A percentile compares a stretch with the other conserved stretches of the same genome.
Evolutionary conservation across 30 jellyfish, hydroid and myxozoan genomes (phyloP).

Genomic region (Mastigias papua): DNA sequence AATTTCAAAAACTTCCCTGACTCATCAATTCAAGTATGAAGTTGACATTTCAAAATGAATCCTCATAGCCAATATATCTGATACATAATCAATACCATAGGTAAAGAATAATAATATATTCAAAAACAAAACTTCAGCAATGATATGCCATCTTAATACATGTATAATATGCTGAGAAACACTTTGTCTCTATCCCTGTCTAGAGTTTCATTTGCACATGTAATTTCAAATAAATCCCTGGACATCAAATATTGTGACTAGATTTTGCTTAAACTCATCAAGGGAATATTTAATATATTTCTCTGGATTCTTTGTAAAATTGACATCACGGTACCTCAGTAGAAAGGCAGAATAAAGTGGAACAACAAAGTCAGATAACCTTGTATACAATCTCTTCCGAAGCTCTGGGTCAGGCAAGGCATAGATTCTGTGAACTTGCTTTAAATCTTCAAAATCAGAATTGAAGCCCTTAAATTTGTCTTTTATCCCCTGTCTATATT

Average conservation of each 20-base stretch:
- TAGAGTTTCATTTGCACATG: background rate
- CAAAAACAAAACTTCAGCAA: background rate
- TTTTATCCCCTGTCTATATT: slow-evolving; percentile 93
- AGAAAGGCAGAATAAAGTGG: slow-evolving; percentile 84
- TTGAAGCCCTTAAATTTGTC: slow-evolving; percentile 98
- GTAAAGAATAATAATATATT: too few relatives aligned
- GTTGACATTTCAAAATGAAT: background rate
- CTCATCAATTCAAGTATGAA: too few relatives aligned
- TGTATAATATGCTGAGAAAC: too few relatives aligned
- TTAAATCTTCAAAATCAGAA: slow-evolving; percentile 92
- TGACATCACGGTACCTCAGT: slow-evolving; percentile 95
- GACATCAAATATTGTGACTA: slow-evolving; percentile 56
- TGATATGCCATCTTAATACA: too few relatives aligned
- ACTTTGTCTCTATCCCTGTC: background rate
- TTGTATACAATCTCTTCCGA: slow-evolving; percentile 63
- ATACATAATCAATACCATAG: background rate
- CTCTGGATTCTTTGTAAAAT: slow-evolving; percentile 95
- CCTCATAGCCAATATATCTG: background rate
- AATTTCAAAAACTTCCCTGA: too few relatives aligned
- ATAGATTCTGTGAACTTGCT: slow-evolving; percentile 86
- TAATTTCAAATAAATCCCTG: background rate
- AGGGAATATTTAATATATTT: slow-evolving; percentile 91
- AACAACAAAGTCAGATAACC: slow-evolving; percentile 66
- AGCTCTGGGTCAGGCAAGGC: slow-evolving; percentile 90
- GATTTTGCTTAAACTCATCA: slow-evolving; percentile 67